Evolutionary conservation across 2,888 invertebrate species (phyloP), one percentile per base, ranked within the genome.

Genomic region (Zaprionus lineosus): DNA sequence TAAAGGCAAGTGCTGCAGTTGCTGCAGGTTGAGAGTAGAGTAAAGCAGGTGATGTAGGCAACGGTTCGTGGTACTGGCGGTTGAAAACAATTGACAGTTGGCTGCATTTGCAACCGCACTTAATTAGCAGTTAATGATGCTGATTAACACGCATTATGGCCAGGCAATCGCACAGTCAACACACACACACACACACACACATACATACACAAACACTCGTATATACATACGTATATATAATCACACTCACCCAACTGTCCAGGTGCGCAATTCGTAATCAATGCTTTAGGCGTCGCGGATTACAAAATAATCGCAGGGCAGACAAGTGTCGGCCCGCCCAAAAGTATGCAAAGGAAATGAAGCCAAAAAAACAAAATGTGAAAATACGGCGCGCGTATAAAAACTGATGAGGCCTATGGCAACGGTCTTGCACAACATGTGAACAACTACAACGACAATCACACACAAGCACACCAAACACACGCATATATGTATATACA

Each of bases 121-220:
- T 82, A 82, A 82, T 82, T 82, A 86, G 86, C 86, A 86, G 81
- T 85, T 82, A 82, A 82, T 86, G 86, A 85, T 61, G 76, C 81
- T 86, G 86, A 83, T 86, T 82, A 86, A 82, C 82, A 69, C 84
- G 84, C 86, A 82, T 86, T 82, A 83, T 77, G 85, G 58, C 47
- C 47, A 24, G 55, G 36, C 58, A 40, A 39, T 29, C 34, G 28
- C 24, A 9, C 34, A 15, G 16, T 26, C 8, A 6, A 26, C 9
- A 12, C 19, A 14, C 2, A 2, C 31, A 19, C 5, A 0, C 12
- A 5, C 6, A 6, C 7, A 1, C 18, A 9, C 21, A 19, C 19
- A 31, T 33, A 66, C 41, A 46, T 60, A 41, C 33, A 39, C 14
- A 40, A 18, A n/a, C n/a, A n/a, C n/a, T n/a, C n/a, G n/a, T n/a